phyloP scores from a whole-genome alignment of 2,797 vertebrate genomes.

The Gobionotothen gibberifrons region DNA sequence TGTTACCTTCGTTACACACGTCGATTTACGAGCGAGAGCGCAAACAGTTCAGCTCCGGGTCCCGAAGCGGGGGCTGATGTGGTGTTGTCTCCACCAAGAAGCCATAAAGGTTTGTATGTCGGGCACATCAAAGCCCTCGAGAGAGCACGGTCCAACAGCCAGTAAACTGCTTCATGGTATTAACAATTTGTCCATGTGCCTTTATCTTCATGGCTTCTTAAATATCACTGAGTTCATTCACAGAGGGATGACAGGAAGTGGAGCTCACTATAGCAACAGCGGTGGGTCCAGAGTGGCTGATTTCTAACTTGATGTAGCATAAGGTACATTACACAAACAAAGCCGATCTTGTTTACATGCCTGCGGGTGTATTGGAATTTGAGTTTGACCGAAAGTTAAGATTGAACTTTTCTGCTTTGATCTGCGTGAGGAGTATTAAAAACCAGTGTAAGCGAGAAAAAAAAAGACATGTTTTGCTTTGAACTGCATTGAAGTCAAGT shows the following conservation, averaged over 20 bases:
- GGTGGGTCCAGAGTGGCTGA: constrained; percentile 40
- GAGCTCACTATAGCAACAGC: constrained; percentile 36
- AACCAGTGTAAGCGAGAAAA: constrained; percentile 48
- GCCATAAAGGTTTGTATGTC: constrained; percentile 87
- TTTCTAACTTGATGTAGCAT: constrained; percentile 49
- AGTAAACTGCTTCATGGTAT: constrained; percentile 84
- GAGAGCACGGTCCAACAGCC: constrained; percentile 86
- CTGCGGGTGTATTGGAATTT: constrained; percentile 56
- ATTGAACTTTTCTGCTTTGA: constrained; percentile 74
- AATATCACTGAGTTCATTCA: constrained; percentile 67
- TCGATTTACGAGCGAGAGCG: constrained; percentile 66
- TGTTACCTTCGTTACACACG: constrained; percentile 69
- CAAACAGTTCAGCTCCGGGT: constrained; percentile 62
- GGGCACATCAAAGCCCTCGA: constrained; percentile 89
- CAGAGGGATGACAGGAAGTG: constrained; percentile 58
- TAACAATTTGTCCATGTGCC: constrained; percentile 73
- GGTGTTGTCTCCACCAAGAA: constrained; percentile 87
- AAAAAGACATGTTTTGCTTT: constrained; percentile 64
- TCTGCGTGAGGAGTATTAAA: constrained; percentile 63
- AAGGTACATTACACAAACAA: constrained; percentile 60
- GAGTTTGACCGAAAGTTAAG: constrained; percentile 68
- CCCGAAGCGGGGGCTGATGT: constrained; percentile 40
- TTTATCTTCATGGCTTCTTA: constrained; percentile 76
- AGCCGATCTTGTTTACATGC: constrained; percentile 70
- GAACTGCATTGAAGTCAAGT: constrained; percentile 70